Evolutionary conservation across 2,888 invertebrate species (phyloP).

Genomic region (Thelaira solivaga): DNA sequence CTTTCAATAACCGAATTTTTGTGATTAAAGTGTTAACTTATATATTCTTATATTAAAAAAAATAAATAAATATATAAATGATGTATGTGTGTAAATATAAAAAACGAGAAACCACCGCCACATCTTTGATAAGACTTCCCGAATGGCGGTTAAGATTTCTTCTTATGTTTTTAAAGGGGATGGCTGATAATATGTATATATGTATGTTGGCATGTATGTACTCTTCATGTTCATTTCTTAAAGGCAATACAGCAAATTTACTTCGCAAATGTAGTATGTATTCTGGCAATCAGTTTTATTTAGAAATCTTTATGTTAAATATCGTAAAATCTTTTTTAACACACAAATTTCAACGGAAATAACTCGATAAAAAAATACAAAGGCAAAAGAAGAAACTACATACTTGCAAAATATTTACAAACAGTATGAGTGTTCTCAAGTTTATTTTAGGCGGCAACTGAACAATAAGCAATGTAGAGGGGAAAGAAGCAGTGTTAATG

Average conservation of each 20-base stretch:
- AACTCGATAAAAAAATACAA: not conserved
- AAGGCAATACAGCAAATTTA: not conserved
- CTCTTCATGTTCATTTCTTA: no score
- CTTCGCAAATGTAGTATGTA: not conserved
- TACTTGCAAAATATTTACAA: conserved; percentile 11
- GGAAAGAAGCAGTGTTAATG: not conserved
- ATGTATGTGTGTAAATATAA: no score
- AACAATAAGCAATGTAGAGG: not conserved
- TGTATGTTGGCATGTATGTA: no score
- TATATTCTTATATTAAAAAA: no score
- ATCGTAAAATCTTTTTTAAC: not conserved
- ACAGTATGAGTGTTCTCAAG: conserved; percentile 1
- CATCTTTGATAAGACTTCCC: no score
- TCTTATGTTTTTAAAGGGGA: no score
- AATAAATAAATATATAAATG: no score
- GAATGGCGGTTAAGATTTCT: no score
- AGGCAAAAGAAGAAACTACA: not conserved
- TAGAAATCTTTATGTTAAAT: not conserved
- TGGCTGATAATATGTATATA: no score
- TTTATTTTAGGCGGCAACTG: conserved; percentile 12
- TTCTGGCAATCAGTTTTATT: not conserved
- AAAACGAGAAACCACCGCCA: no score
- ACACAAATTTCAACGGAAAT: conserved; percentile 19
- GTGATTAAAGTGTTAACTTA: no score
- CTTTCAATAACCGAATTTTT: no score